Conservation (phyloP, 2,797 vertebrate genomes). For the Okamejei kenojei region DNA sequence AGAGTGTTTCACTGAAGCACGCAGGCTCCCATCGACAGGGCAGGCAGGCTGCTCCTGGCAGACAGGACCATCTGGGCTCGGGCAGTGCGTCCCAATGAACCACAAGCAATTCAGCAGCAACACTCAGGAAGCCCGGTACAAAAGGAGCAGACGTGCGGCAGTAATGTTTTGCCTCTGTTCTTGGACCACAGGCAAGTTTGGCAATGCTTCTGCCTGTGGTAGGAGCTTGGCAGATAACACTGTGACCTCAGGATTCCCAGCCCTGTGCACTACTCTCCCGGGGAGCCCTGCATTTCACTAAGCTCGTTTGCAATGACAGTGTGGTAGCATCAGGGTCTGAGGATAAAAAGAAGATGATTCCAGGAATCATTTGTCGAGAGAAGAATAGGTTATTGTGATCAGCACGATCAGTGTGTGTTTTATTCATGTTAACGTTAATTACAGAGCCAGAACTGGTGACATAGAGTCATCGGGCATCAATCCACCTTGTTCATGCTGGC, state of each 20-base stretch:
- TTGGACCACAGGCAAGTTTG: not conserved
- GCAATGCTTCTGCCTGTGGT: not conserved
- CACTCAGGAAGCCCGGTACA: constrained; percentile 2
- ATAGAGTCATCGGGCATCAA: too few relatives aligned
- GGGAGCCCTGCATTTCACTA: not conserved
- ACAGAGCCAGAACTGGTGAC: not conserved
- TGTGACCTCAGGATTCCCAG: not conserved
- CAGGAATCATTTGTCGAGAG: not conserved
- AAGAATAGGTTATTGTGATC: not conserved
- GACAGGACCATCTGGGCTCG: constrained; percentile 10
- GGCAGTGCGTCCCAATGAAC: not conserved
- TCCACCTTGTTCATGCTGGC: too few relatives aligned
- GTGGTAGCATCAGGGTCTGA: not conserved
- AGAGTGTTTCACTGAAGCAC: not conserved
- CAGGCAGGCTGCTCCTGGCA: constrained; percentile 16
- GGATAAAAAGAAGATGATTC: not conserved
- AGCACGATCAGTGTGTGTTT: not conserved
- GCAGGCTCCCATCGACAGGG: not conserved
- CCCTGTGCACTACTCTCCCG: not conserved
- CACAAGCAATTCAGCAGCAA: not conserved
- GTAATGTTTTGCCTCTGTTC: not conserved
- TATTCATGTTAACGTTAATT: not conserved
- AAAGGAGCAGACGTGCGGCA: not conserved
- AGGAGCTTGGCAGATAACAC: not conserved
- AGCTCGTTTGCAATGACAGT: not conserved